Conservation (phyloP, 2,797 vertebrate species). For the Myotis vivesi region DNA sequence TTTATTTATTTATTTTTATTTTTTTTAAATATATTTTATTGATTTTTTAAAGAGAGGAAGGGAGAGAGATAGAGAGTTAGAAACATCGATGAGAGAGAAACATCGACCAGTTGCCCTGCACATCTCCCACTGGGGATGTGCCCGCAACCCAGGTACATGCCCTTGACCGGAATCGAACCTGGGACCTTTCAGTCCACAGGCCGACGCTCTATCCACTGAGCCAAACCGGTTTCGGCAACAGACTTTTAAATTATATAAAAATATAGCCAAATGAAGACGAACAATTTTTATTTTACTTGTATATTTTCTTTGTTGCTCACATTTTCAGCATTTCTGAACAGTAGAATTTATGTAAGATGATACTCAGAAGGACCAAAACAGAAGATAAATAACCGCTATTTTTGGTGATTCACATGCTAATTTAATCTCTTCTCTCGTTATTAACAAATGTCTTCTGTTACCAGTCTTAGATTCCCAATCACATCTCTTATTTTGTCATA, state of each 20-base stretch:
- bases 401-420: background rate
- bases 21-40: too few species aligned
- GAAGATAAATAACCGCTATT: background rate
- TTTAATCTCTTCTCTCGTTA: background rate
- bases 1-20: too few species aligned
- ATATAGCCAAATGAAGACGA: background rate
- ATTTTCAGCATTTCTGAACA: conserved; percentile 43
- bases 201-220: too few species aligned
- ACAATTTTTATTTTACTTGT: conserved; percentile 6
- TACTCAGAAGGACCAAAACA: background rate
- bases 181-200: too few species aligned
- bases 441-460: background rate
- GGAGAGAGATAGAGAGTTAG: too few species aligned
- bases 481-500: background rate
- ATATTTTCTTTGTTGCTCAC: background rate
- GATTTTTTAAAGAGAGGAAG: too few species aligned
- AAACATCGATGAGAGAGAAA: too few species aligned
- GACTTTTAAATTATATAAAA: conserved; percentile 1
- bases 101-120: too few species aligned
- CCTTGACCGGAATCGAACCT: too few species aligned
- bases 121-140: too few species aligned
- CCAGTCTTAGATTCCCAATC: background rate
- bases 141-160: too few species aligned
- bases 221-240: too few species aligned
- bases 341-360: background rate